Evolutionary conservation across 2,888 invertebrate species (phyloP).

Genomic region (Tridacna crocea): DNA sequence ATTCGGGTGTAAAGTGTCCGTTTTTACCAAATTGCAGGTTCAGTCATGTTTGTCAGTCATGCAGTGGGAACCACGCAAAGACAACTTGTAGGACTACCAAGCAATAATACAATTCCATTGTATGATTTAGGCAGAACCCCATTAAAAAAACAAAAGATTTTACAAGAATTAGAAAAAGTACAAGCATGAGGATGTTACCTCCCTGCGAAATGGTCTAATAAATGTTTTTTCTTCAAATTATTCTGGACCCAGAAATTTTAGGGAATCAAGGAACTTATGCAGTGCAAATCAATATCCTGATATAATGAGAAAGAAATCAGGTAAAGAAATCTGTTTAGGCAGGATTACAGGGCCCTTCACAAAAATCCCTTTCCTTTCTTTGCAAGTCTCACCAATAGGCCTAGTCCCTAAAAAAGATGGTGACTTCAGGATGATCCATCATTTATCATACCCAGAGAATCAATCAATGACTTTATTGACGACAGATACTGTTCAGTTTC

Average conservation of each 20-base stretch:
- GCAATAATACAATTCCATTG: neutral
- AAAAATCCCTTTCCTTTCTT: neutral
- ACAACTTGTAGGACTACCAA: neutral
- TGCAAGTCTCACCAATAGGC: neutral
- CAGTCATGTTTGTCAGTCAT: neutral
- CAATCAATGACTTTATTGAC: neutral
- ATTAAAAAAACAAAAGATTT: neutral
- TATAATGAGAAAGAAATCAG: neutral
- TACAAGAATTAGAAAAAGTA: no score
- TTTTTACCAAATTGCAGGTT: neutral
- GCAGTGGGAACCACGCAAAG: no score
- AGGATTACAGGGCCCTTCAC: neutral
- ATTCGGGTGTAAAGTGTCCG: neutral
- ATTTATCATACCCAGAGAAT: neutral
- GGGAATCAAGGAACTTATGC: neutral
- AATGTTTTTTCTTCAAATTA: neutral
- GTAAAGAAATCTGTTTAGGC: neutral
- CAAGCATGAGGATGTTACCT: no score
- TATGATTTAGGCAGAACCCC: neutral
- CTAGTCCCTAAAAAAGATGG: neutral
- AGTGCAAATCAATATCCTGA: neutral
- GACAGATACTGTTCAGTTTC: neutral
- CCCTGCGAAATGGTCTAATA: neutral
- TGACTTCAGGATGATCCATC: neutral
- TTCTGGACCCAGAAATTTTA: neutral